Evolutionary conservation across 2,888 invertebrate species (phyloP).

Genomic region (Hanleya hanleyi): DNA sequence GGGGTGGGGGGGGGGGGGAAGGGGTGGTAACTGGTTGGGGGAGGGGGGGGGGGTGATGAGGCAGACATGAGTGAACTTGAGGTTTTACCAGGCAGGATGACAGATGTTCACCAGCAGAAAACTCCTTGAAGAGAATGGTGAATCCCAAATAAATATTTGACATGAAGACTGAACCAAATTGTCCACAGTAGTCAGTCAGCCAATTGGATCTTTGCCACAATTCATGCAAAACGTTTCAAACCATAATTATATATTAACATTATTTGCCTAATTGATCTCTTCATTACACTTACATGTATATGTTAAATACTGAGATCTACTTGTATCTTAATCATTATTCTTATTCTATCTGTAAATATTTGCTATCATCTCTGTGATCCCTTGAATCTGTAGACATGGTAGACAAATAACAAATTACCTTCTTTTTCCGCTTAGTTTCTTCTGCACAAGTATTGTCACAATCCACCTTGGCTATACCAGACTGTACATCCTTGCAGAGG

Average conservation of each 20-base stretch:
- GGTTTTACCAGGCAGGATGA: too few relatives aligned
- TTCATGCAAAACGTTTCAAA: not conserved
- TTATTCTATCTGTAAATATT: too few relatives aligned
- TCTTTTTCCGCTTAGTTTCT: constrained; percentile 51
- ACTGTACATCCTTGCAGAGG: constrained; percentile 75
- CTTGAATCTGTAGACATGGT: not conserved
- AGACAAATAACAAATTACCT: constrained; percentile 43
- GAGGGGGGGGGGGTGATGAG: not conserved
- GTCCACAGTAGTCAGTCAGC: too few relatives aligned
- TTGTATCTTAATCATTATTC: too few relatives aligned
- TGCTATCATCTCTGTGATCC: not conserved
- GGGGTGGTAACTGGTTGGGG: not conserved
- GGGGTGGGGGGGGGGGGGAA: not conserved
- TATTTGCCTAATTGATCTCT: too few relatives aligned
- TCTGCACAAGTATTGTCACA: constrained; percentile 66
- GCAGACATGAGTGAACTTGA: not conserved
- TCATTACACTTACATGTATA: too few relatives aligned
- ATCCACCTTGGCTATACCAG: constrained; percentile 48
- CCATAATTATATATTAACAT: too few relatives aligned
- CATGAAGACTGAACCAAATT: too few relatives aligned
- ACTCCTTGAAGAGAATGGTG: too few relatives aligned
- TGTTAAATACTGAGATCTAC: too few relatives aligned
- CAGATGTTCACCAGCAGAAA: too few relatives aligned
- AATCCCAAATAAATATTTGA: too few relatives aligned
- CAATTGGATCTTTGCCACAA: not conserved